Conservation (phyloP, 2,888 invertebrate species). For the Willowsia nigromaculata region DNA sequence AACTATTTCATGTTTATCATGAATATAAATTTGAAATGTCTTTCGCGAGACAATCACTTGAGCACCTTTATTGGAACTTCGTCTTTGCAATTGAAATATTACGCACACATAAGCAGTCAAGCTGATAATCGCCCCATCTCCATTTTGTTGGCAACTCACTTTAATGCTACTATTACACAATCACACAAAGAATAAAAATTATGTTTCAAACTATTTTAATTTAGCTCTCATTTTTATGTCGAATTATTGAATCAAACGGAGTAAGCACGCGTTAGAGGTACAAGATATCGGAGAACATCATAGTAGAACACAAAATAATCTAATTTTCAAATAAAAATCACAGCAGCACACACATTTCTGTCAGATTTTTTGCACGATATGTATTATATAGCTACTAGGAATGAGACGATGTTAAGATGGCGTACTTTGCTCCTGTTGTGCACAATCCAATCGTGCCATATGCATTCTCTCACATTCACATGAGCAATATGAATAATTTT, state of each 20-base stretch:
- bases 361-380: not conserved
- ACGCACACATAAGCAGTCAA: not conserved
- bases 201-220: not conserved
- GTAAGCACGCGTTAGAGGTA: not conserved
- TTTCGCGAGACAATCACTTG: not conserved
- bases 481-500: not conserved
- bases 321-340: constrained; percentile 14
- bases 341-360: constrained; percentile 9
- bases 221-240: not conserved
- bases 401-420: not conserved
- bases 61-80: constrained; percentile 7
- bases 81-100: not conserved
- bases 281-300: not conserved
- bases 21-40: not conserved
- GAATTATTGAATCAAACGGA: not conserved
- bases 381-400: not conserved
- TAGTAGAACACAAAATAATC: not conserved
- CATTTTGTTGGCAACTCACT: constrained; percentile 18
- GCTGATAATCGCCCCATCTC: constrained; percentile 10
- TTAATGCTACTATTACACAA: constrained; percentile 23
- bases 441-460: not conserved
- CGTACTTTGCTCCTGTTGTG: not conserved
- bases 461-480: not conserved
- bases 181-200: not conserved
- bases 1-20: not conserved